Percentiles rank a stretch among this genome's conserved stretches.
These are phyloP conservation scores for Cyanoderma ruficeps DNA, from an alignment of 2,113 vertebrate genomes.

Conservation along the genomic window DNA sequence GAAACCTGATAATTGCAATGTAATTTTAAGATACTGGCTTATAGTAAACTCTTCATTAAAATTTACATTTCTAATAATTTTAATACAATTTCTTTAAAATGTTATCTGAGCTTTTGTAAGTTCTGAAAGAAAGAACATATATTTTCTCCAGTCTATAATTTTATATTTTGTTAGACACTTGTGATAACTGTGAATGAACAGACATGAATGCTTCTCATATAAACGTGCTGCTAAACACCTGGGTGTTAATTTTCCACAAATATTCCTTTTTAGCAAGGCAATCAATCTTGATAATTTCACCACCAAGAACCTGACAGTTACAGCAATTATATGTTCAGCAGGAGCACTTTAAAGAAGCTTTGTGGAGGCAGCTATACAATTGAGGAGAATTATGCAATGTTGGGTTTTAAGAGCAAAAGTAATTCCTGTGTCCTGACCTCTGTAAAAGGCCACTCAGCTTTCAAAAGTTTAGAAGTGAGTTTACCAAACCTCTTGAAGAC, in stretches of 20 bases:
- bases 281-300: neutral
- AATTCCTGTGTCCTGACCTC: neutral
- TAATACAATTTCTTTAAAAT: neutral
- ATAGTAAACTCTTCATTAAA: neutral
- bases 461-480: neutral
- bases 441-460: neutral
- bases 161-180: neutral
- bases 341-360: neutral
- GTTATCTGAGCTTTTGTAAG: neutral
- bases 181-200: neutral
- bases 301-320: neutral
- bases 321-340: neutral
- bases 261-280: neutral
- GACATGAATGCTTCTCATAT: neutral
- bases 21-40: neutral
- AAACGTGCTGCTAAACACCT: neutral
- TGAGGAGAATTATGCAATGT: neutral
- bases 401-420: neutral
- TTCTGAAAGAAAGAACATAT: neutral
- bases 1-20: neutral
- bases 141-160: neutral
- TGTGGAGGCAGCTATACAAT: neutral
- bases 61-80: neutral
- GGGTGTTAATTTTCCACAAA: neutral
- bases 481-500: neutral